A percentile compares a stretch with the other conserved stretches of the same genome.
Evolutionary conservation across 2,113 vertebrate genomes (phyloP).

Genomic region (Podiceps cristatus): DNA sequence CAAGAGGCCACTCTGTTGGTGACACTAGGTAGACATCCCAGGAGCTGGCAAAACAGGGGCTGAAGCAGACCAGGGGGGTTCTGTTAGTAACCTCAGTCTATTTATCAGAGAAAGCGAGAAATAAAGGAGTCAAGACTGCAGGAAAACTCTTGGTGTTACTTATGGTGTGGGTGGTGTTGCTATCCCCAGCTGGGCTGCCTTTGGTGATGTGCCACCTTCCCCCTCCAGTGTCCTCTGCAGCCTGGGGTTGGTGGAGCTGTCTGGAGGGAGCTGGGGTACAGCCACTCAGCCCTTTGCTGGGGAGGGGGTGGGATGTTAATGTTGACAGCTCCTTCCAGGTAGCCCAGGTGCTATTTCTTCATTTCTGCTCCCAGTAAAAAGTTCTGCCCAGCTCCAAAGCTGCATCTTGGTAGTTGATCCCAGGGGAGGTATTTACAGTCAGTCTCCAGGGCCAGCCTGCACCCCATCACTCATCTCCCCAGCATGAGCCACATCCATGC

Average conservation of each 20-base stretch:
- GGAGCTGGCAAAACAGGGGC: background rate
- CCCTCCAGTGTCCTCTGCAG: background rate
- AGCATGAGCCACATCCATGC: background rate
- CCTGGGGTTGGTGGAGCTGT: too few relatives aligned
- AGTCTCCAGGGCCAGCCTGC: background rate
- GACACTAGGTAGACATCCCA: background rate
- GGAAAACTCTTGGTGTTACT: background rate
- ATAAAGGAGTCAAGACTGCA: background rate
- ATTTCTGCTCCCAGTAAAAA: accelerated
- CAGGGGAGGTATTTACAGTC: background rate
- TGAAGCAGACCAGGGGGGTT: background rate
- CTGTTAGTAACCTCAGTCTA: background rate
- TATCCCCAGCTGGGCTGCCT: background rate
- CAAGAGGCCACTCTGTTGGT: accelerated
- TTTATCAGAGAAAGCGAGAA: background rate
- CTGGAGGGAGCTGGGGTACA: too few relatives aligned
- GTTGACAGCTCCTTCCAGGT: background rate
- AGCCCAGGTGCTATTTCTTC: background rate
- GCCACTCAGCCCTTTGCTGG: accelerated
- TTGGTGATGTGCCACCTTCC: background rate
- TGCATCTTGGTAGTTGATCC: background rate
- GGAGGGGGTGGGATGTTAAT: background rate
- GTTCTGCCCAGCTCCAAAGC: background rate
- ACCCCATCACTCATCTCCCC: background rate
- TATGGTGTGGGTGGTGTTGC: accelerated